A percentile compares a stretch with the other conserved stretches of the same genome.
These are phyloP conservation scores for Drosophila sproati DNA, from an alignment of 1,140 invertebrate genomes.

Conservation along the genomic window DNA sequence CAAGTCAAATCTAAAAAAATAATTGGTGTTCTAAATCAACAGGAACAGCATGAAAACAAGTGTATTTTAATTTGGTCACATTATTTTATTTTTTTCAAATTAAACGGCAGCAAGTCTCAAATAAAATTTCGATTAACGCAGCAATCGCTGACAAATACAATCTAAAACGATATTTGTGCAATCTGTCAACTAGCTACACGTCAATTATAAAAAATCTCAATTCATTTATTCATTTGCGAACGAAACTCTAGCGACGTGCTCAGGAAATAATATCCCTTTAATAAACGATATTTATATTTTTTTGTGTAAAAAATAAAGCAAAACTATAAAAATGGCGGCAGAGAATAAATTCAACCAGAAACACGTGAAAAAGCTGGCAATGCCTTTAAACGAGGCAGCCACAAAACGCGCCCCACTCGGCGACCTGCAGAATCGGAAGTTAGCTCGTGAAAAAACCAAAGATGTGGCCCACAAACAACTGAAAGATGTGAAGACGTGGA, in stretches of 20 bases:
- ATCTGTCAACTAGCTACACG: slow-evolving; percentile 28
- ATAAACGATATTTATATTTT: slow-evolving; percentile 14
- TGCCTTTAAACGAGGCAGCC: slow-evolving; percentile 61
- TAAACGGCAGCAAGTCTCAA: slow-evolving; percentile 53
- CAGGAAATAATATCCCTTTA: slow-evolving; percentile 10
- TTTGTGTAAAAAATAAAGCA: slow-evolving; percentile 24
- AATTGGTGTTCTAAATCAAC: too few species aligned
- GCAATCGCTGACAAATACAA: slow-evolving; percentile 43
- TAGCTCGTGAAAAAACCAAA: slow-evolving; percentile 56
- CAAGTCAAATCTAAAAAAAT: slow-evolving; percentile 17
- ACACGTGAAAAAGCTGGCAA: slow-evolving; percentile 73
- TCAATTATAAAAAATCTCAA: slow-evolving; percentile 10
- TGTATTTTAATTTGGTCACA: slow-evolving; percentile 27
- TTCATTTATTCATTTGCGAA: slow-evolving; percentile 11
- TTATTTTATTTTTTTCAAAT: slow-evolving; percentile 53
- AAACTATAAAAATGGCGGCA: slow-evolving; percentile 62
- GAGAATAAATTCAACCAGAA: slow-evolving; percentile 65
- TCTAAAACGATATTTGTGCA: slow-evolving; percentile 30
- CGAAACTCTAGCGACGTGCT: slow-evolving; percentile 16
- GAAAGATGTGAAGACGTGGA: slow-evolving; percentile 65
- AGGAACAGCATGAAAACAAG: too few species aligned
- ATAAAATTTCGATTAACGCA: slow-evolving; percentile 30
- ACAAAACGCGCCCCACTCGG: slow-evolving; percentile 79
- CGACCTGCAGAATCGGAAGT: slow-evolving; percentile 77
- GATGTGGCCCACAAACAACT: slow-evolving; percentile 73